These are phyloP conservation scores for Tapirus terrestris DNA, from an alignment of 2,113 vertebrate species.

Conservation along the genomic window DNA sequence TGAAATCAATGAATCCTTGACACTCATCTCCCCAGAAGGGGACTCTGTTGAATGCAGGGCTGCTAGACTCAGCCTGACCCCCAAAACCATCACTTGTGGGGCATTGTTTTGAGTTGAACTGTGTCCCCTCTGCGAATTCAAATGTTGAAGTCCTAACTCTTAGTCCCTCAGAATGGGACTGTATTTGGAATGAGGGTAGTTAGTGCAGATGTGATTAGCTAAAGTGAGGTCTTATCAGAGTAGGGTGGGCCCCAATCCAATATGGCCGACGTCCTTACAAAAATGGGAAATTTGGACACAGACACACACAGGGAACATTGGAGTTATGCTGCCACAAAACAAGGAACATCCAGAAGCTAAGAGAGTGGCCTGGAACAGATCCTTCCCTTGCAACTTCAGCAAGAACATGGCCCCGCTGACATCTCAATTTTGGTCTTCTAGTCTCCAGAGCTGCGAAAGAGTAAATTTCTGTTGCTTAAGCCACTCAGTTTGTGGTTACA, in stretches of 20 bases:
- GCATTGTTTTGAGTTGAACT: background rate
- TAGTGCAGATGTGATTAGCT: background rate
- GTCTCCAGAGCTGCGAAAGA: background rate
- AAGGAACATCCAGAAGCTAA: background rate
- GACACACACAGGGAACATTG: background rate
- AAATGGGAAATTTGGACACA: background rate
- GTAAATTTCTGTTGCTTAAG: background rate
- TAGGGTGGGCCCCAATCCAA: rapidly evolving
- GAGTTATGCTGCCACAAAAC: background rate
- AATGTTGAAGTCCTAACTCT: background rate
- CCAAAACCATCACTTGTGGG: background rate
- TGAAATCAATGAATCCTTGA: conserved; percentile 6
- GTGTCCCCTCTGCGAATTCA: background rate
- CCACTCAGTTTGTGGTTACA: background rate
- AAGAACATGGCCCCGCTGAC: background rate
- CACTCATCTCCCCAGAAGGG: background rate
- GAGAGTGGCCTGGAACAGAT: background rate
- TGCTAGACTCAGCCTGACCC: background rate
- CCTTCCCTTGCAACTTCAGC: background rate
- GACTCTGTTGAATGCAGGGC: background rate
- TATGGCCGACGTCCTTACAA: background rate
- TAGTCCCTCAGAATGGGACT: background rate
- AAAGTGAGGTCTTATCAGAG: background rate
- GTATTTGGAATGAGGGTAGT: background rate
- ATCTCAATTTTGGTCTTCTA: background rate